Percentiles rank a stretch among this genome's conserved stretches.
Evolutionary conservation across 2,797 vertebrate species (phyloP).

Genomic region (Steatocranus sp.): DNA sequence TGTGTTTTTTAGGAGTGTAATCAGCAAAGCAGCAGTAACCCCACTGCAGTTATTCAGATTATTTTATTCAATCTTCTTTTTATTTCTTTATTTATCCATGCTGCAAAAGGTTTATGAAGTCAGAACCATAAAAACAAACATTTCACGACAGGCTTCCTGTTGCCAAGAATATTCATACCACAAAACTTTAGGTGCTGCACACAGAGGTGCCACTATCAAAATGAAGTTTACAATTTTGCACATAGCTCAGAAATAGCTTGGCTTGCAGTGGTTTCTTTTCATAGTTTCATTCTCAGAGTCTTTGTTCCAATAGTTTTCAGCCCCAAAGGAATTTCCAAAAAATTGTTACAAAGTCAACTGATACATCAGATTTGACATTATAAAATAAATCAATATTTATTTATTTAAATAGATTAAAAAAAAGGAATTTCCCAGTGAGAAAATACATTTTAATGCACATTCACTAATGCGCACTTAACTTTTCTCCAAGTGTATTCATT

Average conservation of each 20-base stretch:
- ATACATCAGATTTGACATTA: neutral
- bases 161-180: neutral
- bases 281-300: neutral
- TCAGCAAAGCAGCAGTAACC: neutral
- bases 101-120: neutral
- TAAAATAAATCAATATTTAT: neutral
- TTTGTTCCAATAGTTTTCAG: fast-evolving
- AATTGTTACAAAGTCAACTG: neutral
- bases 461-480: neutral
- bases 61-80: neutral
- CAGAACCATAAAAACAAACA: neutral
- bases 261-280: neutral
- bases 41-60: neutral
- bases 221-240: neutral
- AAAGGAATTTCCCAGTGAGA: neutral
- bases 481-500: neutral
- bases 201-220: neutral
- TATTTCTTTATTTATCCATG: neutral
- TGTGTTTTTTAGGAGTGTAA: neutral
- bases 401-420: neutral
- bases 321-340: neutral
- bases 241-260: neutral
- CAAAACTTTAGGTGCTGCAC: neutral
- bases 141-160: neutral
- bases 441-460: neutral